A percentile compares a stretch with the other conserved stretches of the same genome.
Evolutionary conservation across 2,888 invertebrate species (phyloP).

Genomic region (Piscicola geometra): DNA sequence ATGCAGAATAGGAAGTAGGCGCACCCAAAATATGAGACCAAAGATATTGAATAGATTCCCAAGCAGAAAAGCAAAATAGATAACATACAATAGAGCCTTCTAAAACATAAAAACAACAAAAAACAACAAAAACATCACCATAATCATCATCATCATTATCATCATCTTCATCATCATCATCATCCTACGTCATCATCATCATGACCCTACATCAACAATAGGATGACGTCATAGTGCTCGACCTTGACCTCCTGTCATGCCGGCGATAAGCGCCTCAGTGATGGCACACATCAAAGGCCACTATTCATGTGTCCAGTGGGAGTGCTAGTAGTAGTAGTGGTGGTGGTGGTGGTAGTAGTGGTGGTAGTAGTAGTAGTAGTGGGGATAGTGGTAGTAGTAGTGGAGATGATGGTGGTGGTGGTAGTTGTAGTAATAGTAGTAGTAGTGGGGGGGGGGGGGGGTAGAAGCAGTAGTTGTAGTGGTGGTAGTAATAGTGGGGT

Average conservation of each 20-base stretch:
- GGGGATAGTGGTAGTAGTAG: constrained; percentile 12
- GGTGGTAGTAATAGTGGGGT: constrained; percentile 7
- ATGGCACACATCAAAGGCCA: constrained; percentile 5
- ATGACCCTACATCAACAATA: too few species aligned
- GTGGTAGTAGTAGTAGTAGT: constrained; percentile 2
- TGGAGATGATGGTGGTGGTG: constrained; percentile 21
- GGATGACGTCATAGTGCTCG: background rate
- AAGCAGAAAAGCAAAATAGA: too few species aligned
- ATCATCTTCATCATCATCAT: too few species aligned
- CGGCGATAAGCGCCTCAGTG: background rate
- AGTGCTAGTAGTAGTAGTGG: background rate
- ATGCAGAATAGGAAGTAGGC: too few species aligned
- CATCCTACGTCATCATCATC: too few species aligned
- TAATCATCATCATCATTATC: too few species aligned
- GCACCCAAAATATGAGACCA: too few species aligned
- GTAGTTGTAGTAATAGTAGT: constrained; percentile 25
- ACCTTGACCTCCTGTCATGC: background rate
- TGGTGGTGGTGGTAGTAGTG: constrained; percentile 6
- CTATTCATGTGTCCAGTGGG: constrained; percentile 24
- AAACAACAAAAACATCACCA: too few species aligned
- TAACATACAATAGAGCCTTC: too few species aligned
- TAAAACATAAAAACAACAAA: too few species aligned
- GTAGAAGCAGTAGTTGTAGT: constrained; percentile 18
- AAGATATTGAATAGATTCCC: too few species aligned
- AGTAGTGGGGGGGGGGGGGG: constrained; percentile 21